Evolutionary conservation across 2,797 vertebrate species (phyloP).

Genomic region (Eutrigla gurnardus): DNA sequence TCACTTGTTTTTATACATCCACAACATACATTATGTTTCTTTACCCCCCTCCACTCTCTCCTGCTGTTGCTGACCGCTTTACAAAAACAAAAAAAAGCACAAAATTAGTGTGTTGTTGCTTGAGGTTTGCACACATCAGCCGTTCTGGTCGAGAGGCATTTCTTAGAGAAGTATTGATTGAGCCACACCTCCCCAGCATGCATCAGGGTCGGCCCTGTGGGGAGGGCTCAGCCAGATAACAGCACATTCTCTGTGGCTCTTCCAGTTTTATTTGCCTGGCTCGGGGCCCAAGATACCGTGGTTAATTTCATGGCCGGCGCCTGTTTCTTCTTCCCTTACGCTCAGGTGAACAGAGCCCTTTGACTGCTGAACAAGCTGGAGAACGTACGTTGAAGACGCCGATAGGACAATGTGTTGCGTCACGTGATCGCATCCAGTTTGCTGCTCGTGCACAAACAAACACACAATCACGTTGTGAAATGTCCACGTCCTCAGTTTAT

Average conservation of each 20-base stretch:
- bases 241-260: conserved; percentile 32
- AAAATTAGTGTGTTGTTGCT: neutral
- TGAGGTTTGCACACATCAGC: conserved; percentile 38
- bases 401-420: conserved; percentile 45
- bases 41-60: neutral
- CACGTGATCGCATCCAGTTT: conserved; percentile 45
- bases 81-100: conserved; percentile 6
- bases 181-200: conserved; percentile 62
- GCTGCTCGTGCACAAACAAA: conserved; percentile 19
- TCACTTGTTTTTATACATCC: conserved; percentile 11
- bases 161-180: conserved; percentile 76
- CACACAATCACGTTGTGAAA: neutral
- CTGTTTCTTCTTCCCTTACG: conserved; percentile 34
- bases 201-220: conserved; percentile 59
- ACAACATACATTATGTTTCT: neutral
- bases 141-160: conserved; percentile 48
- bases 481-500: too few relatives aligned
- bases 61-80: conserved; percentile 10
- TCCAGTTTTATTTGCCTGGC: conserved; percentile 45
- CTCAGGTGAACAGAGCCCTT: conserved; percentile 39
- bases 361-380: neutral
- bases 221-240: conserved; percentile 43
- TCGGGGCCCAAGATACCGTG: conserved; percentile 6
- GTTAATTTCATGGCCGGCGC: conserved; percentile 28
- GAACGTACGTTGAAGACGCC: neutral